These are phyloP conservation scores for Molanna angustata DNA, from an alignment of 2,888 invertebrate genomes.

Conservation along the genomic window DNA sequence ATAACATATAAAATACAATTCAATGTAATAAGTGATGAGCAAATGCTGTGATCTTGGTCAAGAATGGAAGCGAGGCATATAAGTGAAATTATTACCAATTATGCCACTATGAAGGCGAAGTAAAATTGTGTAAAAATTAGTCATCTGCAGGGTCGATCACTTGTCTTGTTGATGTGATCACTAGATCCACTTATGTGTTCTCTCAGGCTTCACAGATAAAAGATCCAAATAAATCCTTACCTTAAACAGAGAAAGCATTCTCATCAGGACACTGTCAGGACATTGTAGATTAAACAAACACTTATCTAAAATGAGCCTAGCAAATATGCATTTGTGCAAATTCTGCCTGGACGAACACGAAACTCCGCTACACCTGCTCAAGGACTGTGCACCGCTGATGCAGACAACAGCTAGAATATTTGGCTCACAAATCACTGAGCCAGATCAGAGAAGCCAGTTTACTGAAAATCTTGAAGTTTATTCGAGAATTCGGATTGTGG, in stretches of 20 bases:
- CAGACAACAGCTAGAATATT: background rate
- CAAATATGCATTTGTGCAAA: background rate
- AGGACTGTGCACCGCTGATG: slow-evolving; percentile 1
- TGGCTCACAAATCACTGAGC: background rate
- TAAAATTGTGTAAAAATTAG: no score
- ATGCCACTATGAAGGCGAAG: no score
- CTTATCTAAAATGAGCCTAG: background rate
- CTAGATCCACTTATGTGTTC: no score
- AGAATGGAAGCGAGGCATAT: no score
- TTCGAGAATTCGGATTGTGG: slow-evolving; percentile 2
- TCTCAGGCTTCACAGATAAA: no score
- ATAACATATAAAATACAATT: no score
- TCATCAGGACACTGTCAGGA: background rate
- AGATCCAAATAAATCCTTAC: no score
- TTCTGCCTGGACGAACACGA: slow-evolving; percentile 3
- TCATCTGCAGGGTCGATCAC: no score
- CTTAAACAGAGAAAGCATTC: background rate
- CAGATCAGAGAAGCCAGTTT: slow-evolving; percentile 1
- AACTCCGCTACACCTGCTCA: slow-evolving; percentile 1
- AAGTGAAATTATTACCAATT: no score
- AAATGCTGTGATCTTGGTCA: no score
- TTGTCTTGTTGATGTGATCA: no score
- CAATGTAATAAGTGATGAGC: no score
- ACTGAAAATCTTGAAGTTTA: slow-evolving; percentile 1
- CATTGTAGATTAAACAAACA: slow-evolving; percentile 4